phyloP scores from a whole-genome alignment of 2,888 invertebrate species.

The Lucinisca nassula region DNA sequence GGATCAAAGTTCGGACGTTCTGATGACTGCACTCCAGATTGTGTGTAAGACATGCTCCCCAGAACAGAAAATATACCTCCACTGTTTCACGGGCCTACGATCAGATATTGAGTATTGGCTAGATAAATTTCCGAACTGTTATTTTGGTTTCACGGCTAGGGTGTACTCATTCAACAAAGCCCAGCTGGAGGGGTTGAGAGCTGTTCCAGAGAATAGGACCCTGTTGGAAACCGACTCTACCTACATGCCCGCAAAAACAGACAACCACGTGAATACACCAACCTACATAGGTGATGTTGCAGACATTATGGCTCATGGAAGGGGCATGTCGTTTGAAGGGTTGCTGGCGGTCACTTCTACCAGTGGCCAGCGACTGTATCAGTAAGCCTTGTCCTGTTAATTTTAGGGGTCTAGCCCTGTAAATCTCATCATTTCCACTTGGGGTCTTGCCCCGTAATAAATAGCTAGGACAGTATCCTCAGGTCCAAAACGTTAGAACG shows the following conservation, averaged over 20 bases:
- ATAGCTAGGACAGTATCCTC: too few relatives aligned
- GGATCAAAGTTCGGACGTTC: neutral
- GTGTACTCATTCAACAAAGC: neutral
- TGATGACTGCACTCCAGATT: neutral
- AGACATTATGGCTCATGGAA: neutral
- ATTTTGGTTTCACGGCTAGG: neutral
- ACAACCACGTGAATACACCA: neutral
- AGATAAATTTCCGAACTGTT: neutral
- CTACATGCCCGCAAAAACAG: neutral
- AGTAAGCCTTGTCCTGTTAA: too few relatives aligned
- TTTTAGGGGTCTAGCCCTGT: too few relatives aligned
- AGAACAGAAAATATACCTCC: neutral
- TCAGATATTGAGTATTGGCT: neutral
- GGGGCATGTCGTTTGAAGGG: neutral
- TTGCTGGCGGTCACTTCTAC: neutral
- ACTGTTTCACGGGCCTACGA: neutral
- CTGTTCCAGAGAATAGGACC: neutral
- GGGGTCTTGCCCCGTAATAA: too few relatives aligned
- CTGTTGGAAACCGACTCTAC: neutral
- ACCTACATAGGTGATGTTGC: neutral
- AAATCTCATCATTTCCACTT: too few relatives aligned
- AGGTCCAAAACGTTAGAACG: too few relatives aligned
- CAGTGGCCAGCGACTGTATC: neutral
- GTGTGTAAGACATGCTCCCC: neutral
- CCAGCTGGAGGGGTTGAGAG: neutral